Conservation (phyloP, 2,888 invertebrate species). For the Allolobophora icterica region DNA sequence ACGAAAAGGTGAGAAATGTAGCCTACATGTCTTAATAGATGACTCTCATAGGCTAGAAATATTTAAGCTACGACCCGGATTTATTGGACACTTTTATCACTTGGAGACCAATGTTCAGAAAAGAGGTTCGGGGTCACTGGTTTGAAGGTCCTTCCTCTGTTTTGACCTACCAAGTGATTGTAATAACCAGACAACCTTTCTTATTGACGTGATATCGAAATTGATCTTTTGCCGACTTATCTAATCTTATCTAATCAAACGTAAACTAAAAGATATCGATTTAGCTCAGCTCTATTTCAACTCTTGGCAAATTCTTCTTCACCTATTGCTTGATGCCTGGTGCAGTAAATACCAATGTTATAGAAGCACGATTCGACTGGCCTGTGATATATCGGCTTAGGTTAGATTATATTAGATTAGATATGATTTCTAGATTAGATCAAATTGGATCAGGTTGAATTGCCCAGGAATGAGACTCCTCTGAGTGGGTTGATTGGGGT, state of each 20-base stretch:
- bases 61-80: too few relatives aligned
- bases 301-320: not conserved
- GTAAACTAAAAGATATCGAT: not conserved
- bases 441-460: not conserved
- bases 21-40: not conserved
- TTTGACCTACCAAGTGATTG: too few relatives aligned
- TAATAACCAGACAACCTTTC: too few relatives aligned
- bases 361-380: not conserved
- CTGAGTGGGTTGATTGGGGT: not conserved
- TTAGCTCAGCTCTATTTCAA: not conserved
- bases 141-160: too few relatives aligned
- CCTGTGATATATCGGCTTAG: too few relatives aligned
- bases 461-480: not conserved
- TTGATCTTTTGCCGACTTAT: not conserved
- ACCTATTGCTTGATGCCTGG: not conserved
- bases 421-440: not conserved
- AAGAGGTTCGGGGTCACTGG: too few relatives aligned
- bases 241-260: not conserved
- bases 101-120: not conserved
- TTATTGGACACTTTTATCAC: not conserved
- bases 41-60: not conserved
- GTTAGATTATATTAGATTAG: not conserved
- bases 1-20: constrained; percentile 80
- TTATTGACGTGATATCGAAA: not conserved
- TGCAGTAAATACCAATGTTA: not conserved